Evolutionary conservation across 2,888 invertebrate genomes (phyloP).

Genomic region (Amitus sp.): DNA sequence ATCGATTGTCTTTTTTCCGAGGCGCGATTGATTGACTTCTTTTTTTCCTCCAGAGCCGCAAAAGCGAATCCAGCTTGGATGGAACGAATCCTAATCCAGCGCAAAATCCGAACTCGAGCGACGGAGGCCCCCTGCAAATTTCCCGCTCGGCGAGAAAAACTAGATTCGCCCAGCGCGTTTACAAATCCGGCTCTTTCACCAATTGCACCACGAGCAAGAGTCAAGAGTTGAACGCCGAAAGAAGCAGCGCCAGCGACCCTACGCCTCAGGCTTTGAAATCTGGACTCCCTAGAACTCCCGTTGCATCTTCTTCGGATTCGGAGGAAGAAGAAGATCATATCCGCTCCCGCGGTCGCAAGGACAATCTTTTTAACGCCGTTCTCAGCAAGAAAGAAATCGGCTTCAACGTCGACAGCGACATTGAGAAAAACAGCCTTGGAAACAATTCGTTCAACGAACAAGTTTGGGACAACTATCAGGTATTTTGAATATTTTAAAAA

Average conservation of each 20-base stretch:
- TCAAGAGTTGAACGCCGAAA: conserved; percentile 57
- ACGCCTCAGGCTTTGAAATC: conserved; percentile 68
- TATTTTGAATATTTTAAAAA: conserved; percentile 50
- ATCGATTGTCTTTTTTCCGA: background rate
- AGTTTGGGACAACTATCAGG: conserved; percentile 96
- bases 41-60: conserved; percentile 60
- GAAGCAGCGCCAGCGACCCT: conserved; percentile 74
- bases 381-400: conserved; percentile 50
- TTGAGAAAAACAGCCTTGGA: conserved; percentile 67
- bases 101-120: conserved; percentile 56
- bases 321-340: conserved; percentile 54
- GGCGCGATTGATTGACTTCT: background rate
- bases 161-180: conserved; percentile 61
- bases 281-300: conserved; percentile 62
- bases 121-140: conserved; percentile 57
- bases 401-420: conserved; percentile 72
- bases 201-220: conserved; percentile 70
- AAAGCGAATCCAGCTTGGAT: conserved; percentile 72
- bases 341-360: conserved; percentile 48
- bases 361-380: conserved; percentile 48
- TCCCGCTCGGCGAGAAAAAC: conserved; percentile 49
- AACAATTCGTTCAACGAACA: conserved; percentile 87
- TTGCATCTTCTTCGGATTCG: conserved; percentile 59
- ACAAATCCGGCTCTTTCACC: conserved; percentile 81
- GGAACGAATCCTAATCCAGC: conserved; percentile 52